A percentile compares a stretch with the other conserved stretches of the same genome.
Evolutionary conservation across 2,113 vertebrate genomes (phyloP).

Genomic region (Lophius piscatorius): DNA sequence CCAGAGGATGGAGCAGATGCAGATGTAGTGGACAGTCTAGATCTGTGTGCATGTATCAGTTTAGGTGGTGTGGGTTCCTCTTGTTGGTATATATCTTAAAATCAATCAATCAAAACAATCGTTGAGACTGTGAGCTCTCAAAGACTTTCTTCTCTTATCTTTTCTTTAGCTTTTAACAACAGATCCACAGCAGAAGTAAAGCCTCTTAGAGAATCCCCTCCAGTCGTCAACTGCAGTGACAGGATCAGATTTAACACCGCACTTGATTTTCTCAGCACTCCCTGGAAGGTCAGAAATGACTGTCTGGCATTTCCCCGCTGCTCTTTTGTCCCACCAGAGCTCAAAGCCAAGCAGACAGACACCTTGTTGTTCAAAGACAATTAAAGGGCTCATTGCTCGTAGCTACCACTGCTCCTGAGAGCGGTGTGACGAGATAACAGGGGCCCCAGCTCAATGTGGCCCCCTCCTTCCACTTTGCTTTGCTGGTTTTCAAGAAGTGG

Average conservation of each 20-base stretch:
- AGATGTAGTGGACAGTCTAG: constrained; percentile 7
- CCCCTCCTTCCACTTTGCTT: constrained; percentile 4
- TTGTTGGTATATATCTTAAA: constrained; percentile 44
- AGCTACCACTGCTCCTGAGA: constrained; percentile 30
- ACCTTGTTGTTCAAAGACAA: constrained; percentile 49
- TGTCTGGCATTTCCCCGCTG: constrained; percentile 42
- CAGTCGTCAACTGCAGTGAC: constrained; percentile 59
- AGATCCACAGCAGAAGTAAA: constrained; percentile 64
- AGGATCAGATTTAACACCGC: constrained; percentile 68
- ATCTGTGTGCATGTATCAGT: background rate
- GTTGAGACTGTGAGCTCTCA: constrained; percentile 33
- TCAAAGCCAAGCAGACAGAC: constrained; percentile 56
- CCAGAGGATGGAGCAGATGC: background rate
- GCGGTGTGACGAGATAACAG: background rate
- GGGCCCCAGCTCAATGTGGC: constrained; percentile 15
- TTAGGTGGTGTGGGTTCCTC: constrained; percentile 17
- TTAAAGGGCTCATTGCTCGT: constrained; percentile 43
- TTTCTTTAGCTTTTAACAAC: constrained; percentile 51
- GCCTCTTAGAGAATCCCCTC: constrained; percentile 66
- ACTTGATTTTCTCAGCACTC: constrained; percentile 62
- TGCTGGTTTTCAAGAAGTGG: constrained; percentile 3
- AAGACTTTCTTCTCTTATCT: constrained; percentile 39
- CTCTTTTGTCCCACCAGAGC: constrained; percentile 55
- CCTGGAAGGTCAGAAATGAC: constrained; percentile 55
- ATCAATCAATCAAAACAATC: too few species aligned